Base-by-base conservation (phyloP, 2,888 invertebrate genomes). In the Philonicus albiceps region DNA sequence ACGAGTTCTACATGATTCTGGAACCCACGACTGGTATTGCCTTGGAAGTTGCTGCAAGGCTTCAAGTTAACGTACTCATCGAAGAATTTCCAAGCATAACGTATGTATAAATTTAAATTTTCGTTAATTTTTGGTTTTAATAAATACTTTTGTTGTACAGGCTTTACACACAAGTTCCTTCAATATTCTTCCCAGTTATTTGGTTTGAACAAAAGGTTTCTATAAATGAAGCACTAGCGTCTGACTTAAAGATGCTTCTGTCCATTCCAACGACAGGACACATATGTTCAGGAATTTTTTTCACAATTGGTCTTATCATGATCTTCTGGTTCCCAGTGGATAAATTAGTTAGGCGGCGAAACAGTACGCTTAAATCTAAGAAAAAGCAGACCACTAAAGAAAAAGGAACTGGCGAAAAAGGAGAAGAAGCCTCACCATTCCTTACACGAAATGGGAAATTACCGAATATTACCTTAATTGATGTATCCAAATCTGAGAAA, bases 1-100 rank as follows among this genome's bases (percentile, higher is more conserved):
- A 98, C 90, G 94, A 95, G 88, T 96, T 97, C 91, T 95, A 94
- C 90, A 94, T 98, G 90, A 93, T 95, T 3, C 93, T 96, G 0
- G 96, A 97, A 90, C 96, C 97, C 87, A 94, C 93, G 88, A 94
- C 96, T 0, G 97, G 96, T 1, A 93, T 97, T 16, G 95, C 96
- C 0, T 89, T 97, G 11, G 95, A 96, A 87, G 96, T 97, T 0
- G 94, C 95, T 0, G 96, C 96, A 0, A 93, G 96, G 88, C 94
- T 97, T 83, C 97, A 97, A 92, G 93, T 97, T 84, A 97, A 97
- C 90, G 93, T 97, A 88, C 93, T 95, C 75, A 91, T 97, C 3
- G 95, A 95, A 87, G 95, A 96, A 0, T 94, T 94, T 86, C 90
- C 93, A 3, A 93, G 93, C 31, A 93, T 96, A n/a, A 91, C 92